These are phyloP conservation scores for Cephalotes varians DNA, from an alignment of 2,888 invertebrate genomes.

Conservation along the genomic window DNA sequence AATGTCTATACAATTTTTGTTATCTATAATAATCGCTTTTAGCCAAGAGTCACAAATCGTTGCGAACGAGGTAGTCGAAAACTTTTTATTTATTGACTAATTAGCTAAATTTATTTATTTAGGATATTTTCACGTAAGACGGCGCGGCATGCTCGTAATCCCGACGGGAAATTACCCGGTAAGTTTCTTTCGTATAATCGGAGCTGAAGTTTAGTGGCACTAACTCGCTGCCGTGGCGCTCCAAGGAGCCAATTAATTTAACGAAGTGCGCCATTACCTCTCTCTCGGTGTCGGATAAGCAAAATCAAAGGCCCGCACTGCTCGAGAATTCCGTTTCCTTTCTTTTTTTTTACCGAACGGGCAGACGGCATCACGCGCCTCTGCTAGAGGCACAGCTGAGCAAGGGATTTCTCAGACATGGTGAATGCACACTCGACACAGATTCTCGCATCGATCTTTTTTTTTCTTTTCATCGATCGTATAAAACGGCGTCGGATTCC, in stretches of 20 bases:
- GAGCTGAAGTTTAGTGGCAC: conserved; percentile 76
- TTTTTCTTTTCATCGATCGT: conserved; percentile 30
- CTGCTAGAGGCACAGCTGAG: conserved; percentile 46
- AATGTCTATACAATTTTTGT: background rate
- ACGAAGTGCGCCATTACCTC: conserved; percentile 78
- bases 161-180: conserved; percentile 30
- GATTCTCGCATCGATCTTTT: conserved; percentile 27
- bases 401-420: conserved; percentile 62
- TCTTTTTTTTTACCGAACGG: conserved; percentile 28
- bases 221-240: conserved; percentile 70
- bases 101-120: conserved; percentile 46
- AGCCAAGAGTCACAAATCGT: too few species aligned
- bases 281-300: conserved; percentile 74
- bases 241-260: conserved; percentile 77
- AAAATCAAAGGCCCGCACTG: conserved; percentile 72
- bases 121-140: conserved; percentile 27
- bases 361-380: conserved; percentile 62
- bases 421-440: conserved; percentile 56
- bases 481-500: conserved; percentile 45
- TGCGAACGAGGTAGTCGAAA: background rate
- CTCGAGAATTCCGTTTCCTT: conserved; percentile 56
- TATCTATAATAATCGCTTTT: background rate
- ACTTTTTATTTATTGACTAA: conserved; percentile 23
- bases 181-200: conserved; percentile 71
- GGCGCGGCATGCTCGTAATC: conserved; percentile 26